These are phyloP conservation scores for Gallinago stenura DNA, from an alignment of 2,797 vertebrate genomes.

Conservation along the genomic window DNA sequence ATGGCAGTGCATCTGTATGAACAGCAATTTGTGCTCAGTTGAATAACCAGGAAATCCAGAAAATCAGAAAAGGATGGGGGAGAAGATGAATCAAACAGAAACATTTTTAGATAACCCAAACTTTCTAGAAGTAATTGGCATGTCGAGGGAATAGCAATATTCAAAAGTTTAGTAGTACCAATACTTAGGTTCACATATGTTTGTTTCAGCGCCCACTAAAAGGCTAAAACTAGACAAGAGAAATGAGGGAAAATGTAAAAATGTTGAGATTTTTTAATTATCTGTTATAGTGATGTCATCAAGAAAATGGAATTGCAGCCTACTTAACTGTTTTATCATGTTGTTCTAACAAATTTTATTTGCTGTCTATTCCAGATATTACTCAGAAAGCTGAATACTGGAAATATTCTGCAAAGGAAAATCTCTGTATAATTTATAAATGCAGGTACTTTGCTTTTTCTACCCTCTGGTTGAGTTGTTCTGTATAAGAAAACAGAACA, in stretches of 20 bases:
- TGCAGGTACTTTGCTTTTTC: not conserved
- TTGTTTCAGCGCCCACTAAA: not conserved
- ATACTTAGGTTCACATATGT: not conserved
- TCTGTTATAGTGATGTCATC: not conserved
- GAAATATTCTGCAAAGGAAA: not conserved
- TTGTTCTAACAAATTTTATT: slow-evolving; percentile 42
- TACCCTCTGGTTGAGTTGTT: not conserved
- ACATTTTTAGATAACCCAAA: slow-evolving; percentile 55
- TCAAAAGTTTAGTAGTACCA: not conserved
- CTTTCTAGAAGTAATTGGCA: slow-evolving; percentile 52
- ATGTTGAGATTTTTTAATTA: not conserved
- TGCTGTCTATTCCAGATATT: not conserved
- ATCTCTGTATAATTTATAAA: not conserved
- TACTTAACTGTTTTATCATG: not conserved
- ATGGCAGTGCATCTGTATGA: slow-evolving; percentile 71
- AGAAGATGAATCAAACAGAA: slow-evolving; percentile 71
- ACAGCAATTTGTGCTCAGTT: slow-evolving; percentile 76
- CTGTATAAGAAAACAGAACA: not conserved
- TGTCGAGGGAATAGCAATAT: not conserved
- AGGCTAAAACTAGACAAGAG: slow-evolving; percentile 10
- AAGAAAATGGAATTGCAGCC: not conserved
- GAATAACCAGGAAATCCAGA: slow-evolving; percentile 75
- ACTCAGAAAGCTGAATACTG: not conserved
- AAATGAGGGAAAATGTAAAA: not conserved
- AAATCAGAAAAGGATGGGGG: slow-evolving; percentile 55